Conservation (phyloP, 2,888 invertebrate species). For the Polyommatus icarus region DNA sequence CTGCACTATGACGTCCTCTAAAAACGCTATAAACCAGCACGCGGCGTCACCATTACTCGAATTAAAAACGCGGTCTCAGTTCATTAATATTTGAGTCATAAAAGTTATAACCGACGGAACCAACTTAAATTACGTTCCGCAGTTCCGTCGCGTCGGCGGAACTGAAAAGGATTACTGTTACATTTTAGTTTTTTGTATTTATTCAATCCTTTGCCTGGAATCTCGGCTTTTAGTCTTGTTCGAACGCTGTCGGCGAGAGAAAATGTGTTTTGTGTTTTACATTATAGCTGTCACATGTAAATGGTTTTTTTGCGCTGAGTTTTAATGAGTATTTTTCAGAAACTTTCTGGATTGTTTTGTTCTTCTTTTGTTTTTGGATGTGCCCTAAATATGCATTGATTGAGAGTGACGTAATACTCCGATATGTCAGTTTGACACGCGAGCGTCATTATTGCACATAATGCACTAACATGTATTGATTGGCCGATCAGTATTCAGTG, state of each 20-base stretch:
- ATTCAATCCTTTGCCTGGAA: slow-evolving; percentile 12
- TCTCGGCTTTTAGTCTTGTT: neutral
- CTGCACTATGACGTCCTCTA: neutral
- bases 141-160: slow-evolving; percentile 5
- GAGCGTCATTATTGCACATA: neutral
- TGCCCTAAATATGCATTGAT: neutral
- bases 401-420: neutral
- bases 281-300: neutral
- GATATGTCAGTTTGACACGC: neutral
- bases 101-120: slow-evolving; percentile 8
- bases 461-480: slow-evolving; percentile 11
- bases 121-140: slow-evolving; percentile 6
- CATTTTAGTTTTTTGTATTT: slow-evolving; percentile 21
- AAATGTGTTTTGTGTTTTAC: slow-evolving; percentile 11
- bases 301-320: neutral
- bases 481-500: slow-evolving; percentile 9
- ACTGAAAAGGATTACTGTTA: slow-evolving; percentile 8
- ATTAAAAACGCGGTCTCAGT: slow-evolving; percentile 14
- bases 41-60: neutral
- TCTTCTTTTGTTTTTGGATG: neutral
- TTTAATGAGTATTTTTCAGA: neutral
- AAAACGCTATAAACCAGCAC: neutral
- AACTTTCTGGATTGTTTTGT: neutral
- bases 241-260: neutral
- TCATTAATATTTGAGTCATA: slow-evolving; percentile 18